A percentile compares a stretch with the other conserved stretches of the same genome.
These are phyloP conservation scores for Leptinotarsa texana DNA, from an alignment of 1,140 invertebrate genomes.

Conservation along the genomic window DNA sequence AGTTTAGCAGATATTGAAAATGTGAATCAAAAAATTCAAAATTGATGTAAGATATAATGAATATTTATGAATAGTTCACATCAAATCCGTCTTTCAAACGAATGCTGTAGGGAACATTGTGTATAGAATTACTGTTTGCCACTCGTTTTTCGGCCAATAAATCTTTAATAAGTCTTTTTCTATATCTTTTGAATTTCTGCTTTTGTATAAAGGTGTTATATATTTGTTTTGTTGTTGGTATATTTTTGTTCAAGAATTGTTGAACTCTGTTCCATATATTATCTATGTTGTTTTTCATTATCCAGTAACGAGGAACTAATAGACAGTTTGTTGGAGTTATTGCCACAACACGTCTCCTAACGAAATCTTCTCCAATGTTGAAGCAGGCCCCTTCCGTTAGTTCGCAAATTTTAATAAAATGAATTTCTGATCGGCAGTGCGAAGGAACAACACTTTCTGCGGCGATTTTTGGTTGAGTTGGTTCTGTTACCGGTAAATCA, in stretches of 20 bases:
- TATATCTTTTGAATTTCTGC: conserved; percentile 61
- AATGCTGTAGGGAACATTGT: conserved; percentile 68
- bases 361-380: conserved; percentile 64
- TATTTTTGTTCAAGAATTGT: conserved; percentile 63
- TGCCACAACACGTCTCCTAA: conserved; percentile 63
- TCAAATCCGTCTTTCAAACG: conserved; percentile 53
- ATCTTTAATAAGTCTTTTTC: conserved; percentile 57
- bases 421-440: conserved; percentile 28
- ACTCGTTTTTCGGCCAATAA: conserved; percentile 57
- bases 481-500: background rate
- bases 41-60: too few species aligned
- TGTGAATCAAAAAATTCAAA: too few species aligned
- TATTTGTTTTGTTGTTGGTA: conserved; percentile 61
- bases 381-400: conserved; percentile 52
- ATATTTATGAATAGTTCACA: conserved; percentile 11
- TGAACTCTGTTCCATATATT: conserved; percentile 67
- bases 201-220: conserved; percentile 61
- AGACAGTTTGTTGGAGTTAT: conserved; percentile 61
- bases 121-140: conserved; percentile 60
- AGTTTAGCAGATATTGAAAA: too few species aligned
- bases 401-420: conserved; percentile 37
- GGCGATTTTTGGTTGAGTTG: background rate
- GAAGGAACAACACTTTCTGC: conserved; percentile 52
- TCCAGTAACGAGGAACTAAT: conserved; percentile 65
- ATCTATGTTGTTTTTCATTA: conserved; percentile 63